These are phyloP conservation scores for Sardinella longiceps DNA, from an alignment of 2,797 vertebrate genomes.

Conservation along the genomic window DNA sequence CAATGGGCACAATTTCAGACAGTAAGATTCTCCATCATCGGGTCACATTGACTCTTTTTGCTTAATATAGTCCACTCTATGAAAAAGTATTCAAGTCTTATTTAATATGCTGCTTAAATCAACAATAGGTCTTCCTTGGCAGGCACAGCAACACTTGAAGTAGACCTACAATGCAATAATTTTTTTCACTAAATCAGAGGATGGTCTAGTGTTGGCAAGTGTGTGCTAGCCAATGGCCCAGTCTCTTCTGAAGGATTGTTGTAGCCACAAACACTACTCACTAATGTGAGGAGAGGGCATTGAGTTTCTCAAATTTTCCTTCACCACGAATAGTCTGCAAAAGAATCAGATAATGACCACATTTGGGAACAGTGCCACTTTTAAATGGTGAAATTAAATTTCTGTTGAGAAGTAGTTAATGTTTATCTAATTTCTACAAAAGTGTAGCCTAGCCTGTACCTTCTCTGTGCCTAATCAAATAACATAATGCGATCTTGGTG, in stretches of 20 bases:
- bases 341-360: not conserved
- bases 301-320: not conserved
- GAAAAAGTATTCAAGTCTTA: not conserved
- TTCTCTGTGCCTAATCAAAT: not conserved
- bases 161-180: not conserved
- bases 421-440: slow-evolving; percentile 10
- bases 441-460: not conserved
- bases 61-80: not conserved
- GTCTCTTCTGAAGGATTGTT: not conserved
- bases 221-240: not conserved
- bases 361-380: not conserved
- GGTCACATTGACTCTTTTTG: not conserved
- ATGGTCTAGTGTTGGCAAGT: not conserved
- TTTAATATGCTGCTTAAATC: not conserved
- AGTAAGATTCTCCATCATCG: not conserved
- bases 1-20: too few relatives aligned
- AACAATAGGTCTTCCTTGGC: not conserved
- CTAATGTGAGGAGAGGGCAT: not conserved
- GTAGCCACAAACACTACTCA: not conserved
- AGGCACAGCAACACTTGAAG: not conserved
- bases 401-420: slow-evolving; percentile 9
- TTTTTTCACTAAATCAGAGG: not conserved
- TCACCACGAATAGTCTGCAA: not conserved
- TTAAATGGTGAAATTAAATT: slow-evolving; percentile 12
- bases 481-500: not conserved